These are phyloP conservation scores for Parazoanthus swiftii DNA, from an alignment of 92 coral and sea anemone species.

Conservation along the genomic window DNA sequence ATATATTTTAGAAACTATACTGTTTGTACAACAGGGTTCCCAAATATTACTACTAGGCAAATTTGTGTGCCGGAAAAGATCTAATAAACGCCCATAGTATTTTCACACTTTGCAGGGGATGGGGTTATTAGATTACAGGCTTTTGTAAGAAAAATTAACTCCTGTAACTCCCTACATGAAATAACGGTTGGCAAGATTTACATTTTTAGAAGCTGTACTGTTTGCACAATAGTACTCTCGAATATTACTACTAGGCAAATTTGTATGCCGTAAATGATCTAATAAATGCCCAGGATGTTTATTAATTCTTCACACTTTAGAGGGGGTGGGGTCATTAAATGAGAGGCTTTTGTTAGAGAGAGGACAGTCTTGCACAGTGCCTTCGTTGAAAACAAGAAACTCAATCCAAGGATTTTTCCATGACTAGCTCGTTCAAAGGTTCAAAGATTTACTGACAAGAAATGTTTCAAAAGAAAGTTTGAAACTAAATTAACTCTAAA, in stretches of 20 bases:
- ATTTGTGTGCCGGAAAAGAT: not conserved
- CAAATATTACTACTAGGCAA: not conserved
- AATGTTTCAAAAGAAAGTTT: slow-evolving; percentile 1
- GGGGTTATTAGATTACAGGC: not conserved
- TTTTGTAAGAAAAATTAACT: too few species aligned
- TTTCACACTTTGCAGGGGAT: not conserved
- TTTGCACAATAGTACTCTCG: too few species aligned
- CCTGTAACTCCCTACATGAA: too few species aligned
- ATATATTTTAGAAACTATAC: not conserved
- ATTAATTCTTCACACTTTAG: too few species aligned
- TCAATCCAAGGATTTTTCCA: not conserved
- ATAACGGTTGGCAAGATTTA: too few species aligned
- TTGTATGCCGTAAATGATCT: not conserved
- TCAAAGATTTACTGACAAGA: not conserved
- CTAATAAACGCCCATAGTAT: not conserved
- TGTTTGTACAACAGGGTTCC: not conserved
- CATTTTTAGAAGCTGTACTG: too few species aligned
- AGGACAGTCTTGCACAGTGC: too few species aligned
- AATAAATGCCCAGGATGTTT: too few species aligned
- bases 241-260: too few species aligned
- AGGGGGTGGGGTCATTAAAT: too few species aligned
- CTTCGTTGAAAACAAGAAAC: not conserved
- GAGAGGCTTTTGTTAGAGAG: too few species aligned
- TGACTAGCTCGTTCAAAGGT: slow-evolving; percentile 3
- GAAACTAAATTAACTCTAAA: not conserved